Percentiles rank a stretch among this genome's conserved stretches.
phyloP scores from a whole-genome alignment of 2,888 invertebrate species.

The Troides aeacus region DNA sequence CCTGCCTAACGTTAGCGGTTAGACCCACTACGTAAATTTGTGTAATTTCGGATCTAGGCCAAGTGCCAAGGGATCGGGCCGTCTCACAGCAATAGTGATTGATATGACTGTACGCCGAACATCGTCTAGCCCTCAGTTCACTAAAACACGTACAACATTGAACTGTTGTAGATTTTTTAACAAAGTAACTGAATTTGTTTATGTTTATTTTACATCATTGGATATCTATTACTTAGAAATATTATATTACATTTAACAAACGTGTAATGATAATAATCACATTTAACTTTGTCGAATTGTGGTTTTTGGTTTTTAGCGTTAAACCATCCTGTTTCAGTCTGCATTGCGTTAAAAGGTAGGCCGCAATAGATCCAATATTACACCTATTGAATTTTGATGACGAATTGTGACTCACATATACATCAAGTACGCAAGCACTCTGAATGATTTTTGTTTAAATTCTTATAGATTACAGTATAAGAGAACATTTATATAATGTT shows the following conservation, averaged over 20 bases:
- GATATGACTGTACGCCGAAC: constrained; percentile 70
- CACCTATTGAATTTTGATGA: constrained; percentile 12
- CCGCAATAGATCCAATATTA: constrained; percentile 42
- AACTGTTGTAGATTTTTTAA: not conserved
- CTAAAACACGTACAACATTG: constrained; percentile 39
- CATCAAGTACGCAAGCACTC: not conserved
- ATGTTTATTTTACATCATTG: not conserved
- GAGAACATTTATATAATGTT: no score
- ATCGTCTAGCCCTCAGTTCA: constrained; percentile 58
- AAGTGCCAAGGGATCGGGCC: constrained; percentile 76
- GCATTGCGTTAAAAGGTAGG: constrained; percentile 16
- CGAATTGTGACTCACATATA: not conserved
- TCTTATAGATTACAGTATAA: not conserved
- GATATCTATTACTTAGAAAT: not conserved
- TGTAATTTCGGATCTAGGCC: constrained; percentile 79
- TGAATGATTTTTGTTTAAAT: not conserved
- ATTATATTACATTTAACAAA: not conserved
- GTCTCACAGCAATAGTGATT: constrained; percentile 74
- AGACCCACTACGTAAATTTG: constrained; percentile 77
- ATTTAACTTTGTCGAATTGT: constrained; percentile 25
- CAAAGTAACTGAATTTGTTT: not conserved
- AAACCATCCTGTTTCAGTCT: constrained; percentile 24
- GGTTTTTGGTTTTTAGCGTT: constrained; percentile 17
- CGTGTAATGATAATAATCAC: constrained; percentile 10
- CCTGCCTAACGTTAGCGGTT: constrained; percentile 64